phyloP scores from a whole-genome alignment of 2,888 invertebrate genomes.

The Hypselothyrea guttata region DNA sequence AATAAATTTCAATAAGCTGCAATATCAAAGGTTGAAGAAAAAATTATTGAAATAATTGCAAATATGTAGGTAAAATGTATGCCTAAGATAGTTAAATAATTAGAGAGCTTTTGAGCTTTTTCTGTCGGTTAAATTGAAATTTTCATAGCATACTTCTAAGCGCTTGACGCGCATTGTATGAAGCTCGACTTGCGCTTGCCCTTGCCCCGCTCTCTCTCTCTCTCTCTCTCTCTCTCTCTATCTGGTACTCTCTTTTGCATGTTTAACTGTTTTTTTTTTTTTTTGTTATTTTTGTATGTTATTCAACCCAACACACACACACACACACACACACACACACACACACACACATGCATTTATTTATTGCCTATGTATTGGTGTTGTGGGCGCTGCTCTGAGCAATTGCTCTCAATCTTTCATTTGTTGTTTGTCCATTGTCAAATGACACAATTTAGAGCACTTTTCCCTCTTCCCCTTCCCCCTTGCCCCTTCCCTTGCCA shows the following conservation, averaged over 20 bases:
- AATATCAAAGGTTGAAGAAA: no score
- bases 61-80: no score
- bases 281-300: constrained; percentile 23
- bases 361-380: constrained; percentile 5
- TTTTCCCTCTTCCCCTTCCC: no score
- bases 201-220: background rate
- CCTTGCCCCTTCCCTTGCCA: no score
- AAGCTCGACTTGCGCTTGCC: constrained; percentile 11
- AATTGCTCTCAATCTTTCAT: constrained; percentile 39
- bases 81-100: no score
- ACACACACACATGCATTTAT: background rate
- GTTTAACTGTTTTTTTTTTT: constrained; percentile 51
- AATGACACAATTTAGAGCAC: constrained; percentile 69
- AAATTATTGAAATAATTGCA: no score
- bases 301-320: constrained; percentile 1
- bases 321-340: constrained; percentile 3
- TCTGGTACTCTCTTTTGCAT: constrained; percentile 39
- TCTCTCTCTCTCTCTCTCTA: background rate
- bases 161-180: constrained; percentile 21
- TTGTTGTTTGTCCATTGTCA: constrained; percentile 40
- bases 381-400: constrained; percentile 13
- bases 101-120: no score
- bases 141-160: constrained; percentile 19
- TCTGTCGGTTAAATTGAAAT: no score
- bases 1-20: no score